Conservation (phyloP, 2,113 vertebrate genomes). For the Myiagra hebetior region DNA sequence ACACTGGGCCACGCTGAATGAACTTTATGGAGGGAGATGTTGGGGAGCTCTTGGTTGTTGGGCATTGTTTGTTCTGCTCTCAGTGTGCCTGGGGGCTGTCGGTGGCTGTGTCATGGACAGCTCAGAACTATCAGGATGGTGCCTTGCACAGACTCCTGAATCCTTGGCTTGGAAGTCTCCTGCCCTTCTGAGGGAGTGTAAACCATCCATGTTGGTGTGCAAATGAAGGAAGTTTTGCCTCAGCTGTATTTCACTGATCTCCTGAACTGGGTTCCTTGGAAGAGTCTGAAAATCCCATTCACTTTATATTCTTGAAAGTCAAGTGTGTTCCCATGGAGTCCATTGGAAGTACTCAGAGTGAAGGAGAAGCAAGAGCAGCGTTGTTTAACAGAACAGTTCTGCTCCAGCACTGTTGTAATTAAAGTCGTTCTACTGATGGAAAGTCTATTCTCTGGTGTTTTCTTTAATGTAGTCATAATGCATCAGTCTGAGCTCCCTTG, state of each 20-base stretch:
- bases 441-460: conserved; percentile 78
- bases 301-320: not conserved
- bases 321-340: conserved; percentile 23
- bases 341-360: conserved; percentile 45
- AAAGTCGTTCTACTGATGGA: conserved; percentile 73
- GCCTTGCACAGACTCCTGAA: not conserved
- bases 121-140: not conserved
- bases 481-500: conserved; percentile 73
- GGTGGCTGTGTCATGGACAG: not conserved
- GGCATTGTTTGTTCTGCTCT: not conserved
- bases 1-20: not conserved
- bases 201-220: not conserved
- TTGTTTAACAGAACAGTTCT: conserved; percentile 65
- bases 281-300: not conserved
- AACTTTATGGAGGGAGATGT: not conserved
- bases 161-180: not conserved
- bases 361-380: conserved; percentile 42
- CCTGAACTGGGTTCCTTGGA: not conserved
- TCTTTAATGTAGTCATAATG: conserved; percentile 75
- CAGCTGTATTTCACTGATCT: not conserved
- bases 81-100: not conserved
- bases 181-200: not conserved
- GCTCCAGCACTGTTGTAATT: conserved; percentile 76
- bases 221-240: not conserved
- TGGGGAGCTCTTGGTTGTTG: not conserved